Evolutionary conservation across 2,888 invertebrate genomes (phyloP), one percentile per base, ranked within the genome.

Genomic region (Parnassius mnemosyne): DNA sequence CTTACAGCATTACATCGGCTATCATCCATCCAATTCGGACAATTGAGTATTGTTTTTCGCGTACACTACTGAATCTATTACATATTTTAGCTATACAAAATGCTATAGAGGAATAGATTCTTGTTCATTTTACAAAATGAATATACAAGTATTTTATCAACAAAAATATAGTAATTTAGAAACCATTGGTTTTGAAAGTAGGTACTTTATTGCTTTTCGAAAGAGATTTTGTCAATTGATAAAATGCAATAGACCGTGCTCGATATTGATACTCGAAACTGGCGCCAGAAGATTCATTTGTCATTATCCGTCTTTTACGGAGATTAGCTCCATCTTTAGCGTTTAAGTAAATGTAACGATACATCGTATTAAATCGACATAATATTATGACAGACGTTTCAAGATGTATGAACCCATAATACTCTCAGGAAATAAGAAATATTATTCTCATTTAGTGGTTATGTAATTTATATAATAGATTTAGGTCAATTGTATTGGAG

Each of bases 211-310:
- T 34, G 34, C 34, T 34, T 34, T 34, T 34, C 34, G 3, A 34
- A 34, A 7, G 3, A 43, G 13, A 12, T 9, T 49, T 13, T 9
- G 2, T 51, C 20, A 25, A 50, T 20, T 50, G 16, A 16, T 9
- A 16, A 16, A 51, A 10, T 3, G 44, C 44, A 58, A 58, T 58
- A 51, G 50, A 55, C 50, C 49, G 60, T 55, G 44, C 49, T 55
- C 43, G 51, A 61, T 50, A 50, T 54, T 55, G 49, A 25, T 55
- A 55, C 60, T 55, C 54, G 64, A 54, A 62, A 60, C 65, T 67
- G 68, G 66, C 60, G 60, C 60, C 60, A 61, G 63, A 34, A 56
- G 34, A 44, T 66, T 56, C 64, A 69, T 67, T 66, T 62, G 58
- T 63, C 64, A 63, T 57, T 59, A 67, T 68, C 68, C 58, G 61